Evolutionary conservation across 2,113 vertebrate species (phyloP), one percentile per base, ranked within the genome.

Genomic region (Chaetura pelagica): DNA sequence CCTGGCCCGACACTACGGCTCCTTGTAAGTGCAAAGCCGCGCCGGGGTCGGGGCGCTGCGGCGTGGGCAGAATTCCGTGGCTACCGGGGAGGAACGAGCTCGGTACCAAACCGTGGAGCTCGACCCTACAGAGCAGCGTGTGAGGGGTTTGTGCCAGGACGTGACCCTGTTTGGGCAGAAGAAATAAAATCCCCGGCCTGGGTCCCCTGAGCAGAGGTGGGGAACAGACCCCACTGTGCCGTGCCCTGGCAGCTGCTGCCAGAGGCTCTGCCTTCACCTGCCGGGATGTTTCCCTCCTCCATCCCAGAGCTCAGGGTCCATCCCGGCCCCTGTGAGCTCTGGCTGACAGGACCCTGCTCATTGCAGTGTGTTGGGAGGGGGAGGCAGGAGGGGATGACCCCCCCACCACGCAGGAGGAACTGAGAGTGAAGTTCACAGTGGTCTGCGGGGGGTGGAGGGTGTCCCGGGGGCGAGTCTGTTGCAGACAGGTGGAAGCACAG

Each of bases 101-200:
- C 1, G 44, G 55, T 9, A 1, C 44, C 51, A 11, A 20, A 40
- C 17, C 19, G 0, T 3, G 38, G 78, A 4, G 8, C 66, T 40
- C 5, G 0, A 62, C 3, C 1, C 34, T 3, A 4, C 1, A 30
- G 7, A 71, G 51, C 63, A n/a, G 34, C 34, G 2, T 1, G 1
- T 2, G 6, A 90, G 55, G 34, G 72, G 63, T 30, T 58, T 6
- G 29, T 67, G 4, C 17, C 32, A 1, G n/a, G 55, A 19, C 1
- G 4, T 7, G 30, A 4, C 34, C 51, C 2, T 6, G 8, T 1
- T 30, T 0, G 6, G 61, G 84, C 19, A 23, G 38, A 19, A 26
- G 58, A 54, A 46, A 64, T 20, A 38, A 6, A 51, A 27, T 48
- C 6, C 17, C 62, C 73, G 32, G 66, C n/a, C 32, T 2, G 4